phyloP scores from a whole-genome alignment of 2,113 vertebrate genomes.

The Neogobius melanostomus region DNA sequence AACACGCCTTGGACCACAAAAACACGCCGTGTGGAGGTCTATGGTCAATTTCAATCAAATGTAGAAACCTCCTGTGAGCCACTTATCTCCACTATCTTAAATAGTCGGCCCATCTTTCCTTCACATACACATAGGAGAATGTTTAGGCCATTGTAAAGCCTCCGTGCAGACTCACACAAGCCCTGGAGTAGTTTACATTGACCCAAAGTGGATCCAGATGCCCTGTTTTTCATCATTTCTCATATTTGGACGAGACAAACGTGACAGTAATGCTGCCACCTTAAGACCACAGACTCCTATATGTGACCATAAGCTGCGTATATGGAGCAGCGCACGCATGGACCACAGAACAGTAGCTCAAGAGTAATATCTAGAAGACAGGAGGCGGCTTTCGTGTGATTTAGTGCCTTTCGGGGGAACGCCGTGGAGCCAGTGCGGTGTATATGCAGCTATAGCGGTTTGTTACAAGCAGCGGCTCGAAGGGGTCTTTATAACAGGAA shows the following conservation, averaged over 20 bases:
- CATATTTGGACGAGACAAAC: constrained; percentile 3
- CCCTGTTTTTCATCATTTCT: not conserved
- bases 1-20: no score
- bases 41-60: not conserved
- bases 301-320: not conserved
- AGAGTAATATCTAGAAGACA: constrained; percentile 3
- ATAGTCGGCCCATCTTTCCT: not conserved
- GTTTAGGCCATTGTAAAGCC: not conserved
- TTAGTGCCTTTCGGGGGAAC: constrained; percentile 16
- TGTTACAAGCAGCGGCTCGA: not conserved
- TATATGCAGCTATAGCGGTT: constrained; percentile 6
- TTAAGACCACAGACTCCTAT: not conserved
- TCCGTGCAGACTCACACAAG: constrained; percentile 4
- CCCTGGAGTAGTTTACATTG: not conserved
- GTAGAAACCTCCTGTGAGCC: no score
- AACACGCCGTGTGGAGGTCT: no score
- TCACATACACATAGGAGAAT: not conserved
- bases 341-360: constrained; percentile 1
- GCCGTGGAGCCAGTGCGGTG: not conserved
- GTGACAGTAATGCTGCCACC: not conserved
- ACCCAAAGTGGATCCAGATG: constrained; percentile 30
- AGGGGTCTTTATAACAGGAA: not conserved
- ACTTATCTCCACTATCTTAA: not conserved
- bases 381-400: constrained; percentile 16
- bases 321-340: not conserved